Percentiles rank a stretch among this genome's conserved stretches.
These are phyloP conservation scores for Mylabris sibirica DNA, from an alignment of 2,888 invertebrate species.

Conservation along the genomic window DNA sequence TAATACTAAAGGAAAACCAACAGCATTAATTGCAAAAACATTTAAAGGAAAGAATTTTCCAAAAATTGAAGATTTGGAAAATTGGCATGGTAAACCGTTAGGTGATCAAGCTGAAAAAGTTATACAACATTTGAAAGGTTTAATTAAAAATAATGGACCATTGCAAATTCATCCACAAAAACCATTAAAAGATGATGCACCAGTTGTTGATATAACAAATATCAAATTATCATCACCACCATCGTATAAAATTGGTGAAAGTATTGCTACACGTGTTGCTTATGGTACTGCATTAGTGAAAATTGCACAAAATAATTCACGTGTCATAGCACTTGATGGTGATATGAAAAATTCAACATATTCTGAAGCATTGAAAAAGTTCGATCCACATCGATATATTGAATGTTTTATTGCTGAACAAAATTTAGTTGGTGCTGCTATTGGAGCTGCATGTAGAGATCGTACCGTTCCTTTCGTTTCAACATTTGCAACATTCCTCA, in stretches of 20 bases:
- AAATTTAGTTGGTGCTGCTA: conserved; percentile 94
- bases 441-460: conserved; percentile 92
- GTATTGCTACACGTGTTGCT: conserved; percentile 88
- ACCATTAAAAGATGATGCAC: conserved; percentile 73
- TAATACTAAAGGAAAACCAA: conserved; percentile 80
- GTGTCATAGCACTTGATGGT: conserved; percentile 94
- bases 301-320: conserved; percentile 74
- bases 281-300: conserved; percentile 95
- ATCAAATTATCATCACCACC: conserved; percentile 82
- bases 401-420: conserved; percentile 99
- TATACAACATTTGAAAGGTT: conserved; percentile 70
- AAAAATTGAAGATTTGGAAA: conserved; percentile 89
- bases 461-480: conserved; percentile 94
- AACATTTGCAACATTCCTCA: conserved; percentile 98
- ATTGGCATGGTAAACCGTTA: conserved; percentile 98
- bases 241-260: conserved; percentile 78
- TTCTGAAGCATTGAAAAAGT: conserved; percentile 88
- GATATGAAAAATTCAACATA: conserved; percentile 99
- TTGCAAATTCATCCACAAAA: conserved; percentile 69
- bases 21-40: conserved; percentile 94
- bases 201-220: conserved; percentile 75
- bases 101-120: conserved; percentile 81
- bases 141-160: conserved; percentile 74
- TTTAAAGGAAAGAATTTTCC: conserved; percentile 92
- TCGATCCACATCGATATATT: conserved; percentile 78